These are phyloP conservation scores for Melanaphis sacchari DNA, from an alignment of 1,140 invertebrate genomes.

Conservation along the genomic window DNA sequence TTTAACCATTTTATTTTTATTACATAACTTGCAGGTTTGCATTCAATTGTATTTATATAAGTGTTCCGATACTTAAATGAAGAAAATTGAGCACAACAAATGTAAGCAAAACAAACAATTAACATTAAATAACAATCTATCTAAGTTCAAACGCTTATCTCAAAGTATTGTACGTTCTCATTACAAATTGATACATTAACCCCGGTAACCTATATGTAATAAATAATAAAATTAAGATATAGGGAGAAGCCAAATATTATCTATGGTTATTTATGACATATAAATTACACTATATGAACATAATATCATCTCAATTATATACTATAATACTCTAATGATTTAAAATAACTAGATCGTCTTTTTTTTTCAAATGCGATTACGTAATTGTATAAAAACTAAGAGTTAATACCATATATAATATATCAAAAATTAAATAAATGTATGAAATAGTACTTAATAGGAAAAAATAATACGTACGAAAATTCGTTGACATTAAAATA, in stretches of 20 bases:
- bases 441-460: neutral
- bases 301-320: neutral
- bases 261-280: neutral
- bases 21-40: neutral
- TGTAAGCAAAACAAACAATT: neutral
- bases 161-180: neutral
- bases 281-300: neutral
- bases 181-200: neutral
- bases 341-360: neutral
- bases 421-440: neutral
- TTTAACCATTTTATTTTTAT: constrained; percentile 17
- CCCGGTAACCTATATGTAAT: neutral
- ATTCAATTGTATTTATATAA: neutral
- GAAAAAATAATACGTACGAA: neutral
- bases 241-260: neutral
- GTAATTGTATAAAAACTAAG: no score
- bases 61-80: neutral
- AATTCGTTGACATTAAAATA: neutral
- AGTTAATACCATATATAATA: no score
- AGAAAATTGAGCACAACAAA: neutral
- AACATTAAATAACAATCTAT: neutral
- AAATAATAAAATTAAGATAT: neutral
- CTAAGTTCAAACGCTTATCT: neutral
- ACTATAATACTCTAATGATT: neutral
- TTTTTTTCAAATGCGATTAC: neutral